phyloP scores from a whole-genome alignment of 1,140 invertebrate species.

The Diabrotica undecimpunctata region DNA sequence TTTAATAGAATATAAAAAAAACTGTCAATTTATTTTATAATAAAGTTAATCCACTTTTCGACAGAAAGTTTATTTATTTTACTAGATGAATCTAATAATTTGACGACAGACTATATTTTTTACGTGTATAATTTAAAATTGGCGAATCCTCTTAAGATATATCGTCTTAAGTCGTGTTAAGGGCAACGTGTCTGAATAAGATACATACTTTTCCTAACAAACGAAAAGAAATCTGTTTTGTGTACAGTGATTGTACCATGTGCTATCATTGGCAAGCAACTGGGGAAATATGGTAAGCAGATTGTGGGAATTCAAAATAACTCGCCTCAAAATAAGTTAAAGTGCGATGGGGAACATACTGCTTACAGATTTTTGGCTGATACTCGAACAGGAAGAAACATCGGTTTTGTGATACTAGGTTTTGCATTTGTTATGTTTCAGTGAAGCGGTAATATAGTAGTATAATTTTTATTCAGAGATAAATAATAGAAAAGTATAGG shows the following conservation, averaged over 20 bases:
- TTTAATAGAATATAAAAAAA: no score
- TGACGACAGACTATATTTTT: no score
- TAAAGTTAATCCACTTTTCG: no score
- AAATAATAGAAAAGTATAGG: no score
- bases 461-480: no score
- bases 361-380: constrained; percentile 28
- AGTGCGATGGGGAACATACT: constrained; percentile 28
- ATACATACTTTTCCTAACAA: constrained; percentile 15
- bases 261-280: constrained; percentile 28
- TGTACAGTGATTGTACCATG: constrained; percentile 21
- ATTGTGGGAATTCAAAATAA: constrained; percentile 46
- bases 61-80: no score
- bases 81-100: no score
- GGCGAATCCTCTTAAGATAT: not conserved
- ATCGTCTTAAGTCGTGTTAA: not conserved
- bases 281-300: constrained; percentile 43
- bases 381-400: constrained; percentile 1
- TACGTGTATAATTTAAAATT: no score
- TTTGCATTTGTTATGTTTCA: constrained; percentile 12
- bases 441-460: not conserved
- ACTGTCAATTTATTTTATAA: no score
- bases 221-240: constrained; percentile 23
- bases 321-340: constrained; percentile 43
- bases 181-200: constrained; percentile 11
- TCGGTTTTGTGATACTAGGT: not conserved